Conservation (phyloP, 2,888 invertebrate species). For the Acanthopleura granulata region DNA sequence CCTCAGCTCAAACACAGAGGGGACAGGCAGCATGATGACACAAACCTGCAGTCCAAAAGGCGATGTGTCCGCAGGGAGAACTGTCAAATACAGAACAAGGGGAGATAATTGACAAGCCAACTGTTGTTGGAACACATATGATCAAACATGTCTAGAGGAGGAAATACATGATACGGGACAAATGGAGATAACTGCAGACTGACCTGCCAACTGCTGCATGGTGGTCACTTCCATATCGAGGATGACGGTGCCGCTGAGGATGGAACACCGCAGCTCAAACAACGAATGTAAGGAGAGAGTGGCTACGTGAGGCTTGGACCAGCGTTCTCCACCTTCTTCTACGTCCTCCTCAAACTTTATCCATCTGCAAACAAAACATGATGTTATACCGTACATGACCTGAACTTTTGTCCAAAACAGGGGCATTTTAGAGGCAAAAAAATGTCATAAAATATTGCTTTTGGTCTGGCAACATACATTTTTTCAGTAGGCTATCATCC, state of each 20-base stretch:
- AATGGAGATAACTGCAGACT: constrained; percentile 20
- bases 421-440: too few relatives aligned
- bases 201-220: constrained; percentile 75
- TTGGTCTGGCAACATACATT: too few relatives aligned
- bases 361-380: constrained; percentile 66
- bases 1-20: too few relatives aligned
- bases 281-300: constrained; percentile 96
- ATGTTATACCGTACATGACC: too few relatives aligned
- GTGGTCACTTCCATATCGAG: constrained; percentile 93
- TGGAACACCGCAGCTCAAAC: constrained; percentile 92
- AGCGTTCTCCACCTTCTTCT: constrained; percentile 98
- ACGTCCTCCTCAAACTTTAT: constrained; percentile 82
- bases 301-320: constrained; percentile 95
- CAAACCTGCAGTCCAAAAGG: too few relatives aligned
- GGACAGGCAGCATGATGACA: too few relatives aligned
- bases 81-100: too few relatives aligned
- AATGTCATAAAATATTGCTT: too few relatives aligned
- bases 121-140: neutral
- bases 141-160: neutral
- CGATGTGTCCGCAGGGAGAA: too few relatives aligned
- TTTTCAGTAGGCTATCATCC: too few relatives aligned
- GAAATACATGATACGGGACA: neutral
- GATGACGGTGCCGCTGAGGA: constrained; percentile 93
- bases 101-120: too few relatives aligned
- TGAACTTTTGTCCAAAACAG: too few relatives aligned